These are phyloP conservation scores for Parauchenoglanis ngamensis DNA, from an alignment of 2,797 vertebrate species.

Conservation along the genomic window DNA sequence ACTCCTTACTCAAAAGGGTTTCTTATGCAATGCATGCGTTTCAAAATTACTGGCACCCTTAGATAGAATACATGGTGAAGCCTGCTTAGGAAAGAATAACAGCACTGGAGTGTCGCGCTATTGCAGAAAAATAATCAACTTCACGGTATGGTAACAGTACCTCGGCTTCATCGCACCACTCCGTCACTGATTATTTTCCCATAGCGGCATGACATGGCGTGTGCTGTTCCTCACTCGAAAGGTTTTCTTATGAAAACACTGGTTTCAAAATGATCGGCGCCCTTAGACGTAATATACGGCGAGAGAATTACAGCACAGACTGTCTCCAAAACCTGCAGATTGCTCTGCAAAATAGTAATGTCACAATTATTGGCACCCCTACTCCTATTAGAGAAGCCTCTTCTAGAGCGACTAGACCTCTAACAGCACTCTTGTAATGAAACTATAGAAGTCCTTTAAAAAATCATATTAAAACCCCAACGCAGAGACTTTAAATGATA, in stretches of 20 bases:
- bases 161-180: background rate
- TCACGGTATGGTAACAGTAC: background rate
- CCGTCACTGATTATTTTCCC: background rate
- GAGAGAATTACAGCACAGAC: background rate
- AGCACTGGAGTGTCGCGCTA: background rate
- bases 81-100: background rate
- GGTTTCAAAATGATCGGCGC: background rate
- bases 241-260: background rate
- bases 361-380: background rate
- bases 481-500: slow-evolving; percentile 13
- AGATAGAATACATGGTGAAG: background rate
- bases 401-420: background rate
- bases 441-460: background rate
- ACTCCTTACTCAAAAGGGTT: background rate
- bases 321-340: background rate
- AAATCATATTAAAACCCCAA: slow-evolving; percentile 7
- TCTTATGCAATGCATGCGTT: background rate
- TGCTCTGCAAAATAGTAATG: background rate
- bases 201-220: background rate
- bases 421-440: background rate
- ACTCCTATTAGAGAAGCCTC: background rate
- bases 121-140: background rate
- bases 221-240: background rate
- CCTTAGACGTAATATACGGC: no score
- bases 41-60: background rate